phyloP scores from a whole-genome alignment of 2,888 invertebrate genomes.

The Brachyptera putata region DNA sequence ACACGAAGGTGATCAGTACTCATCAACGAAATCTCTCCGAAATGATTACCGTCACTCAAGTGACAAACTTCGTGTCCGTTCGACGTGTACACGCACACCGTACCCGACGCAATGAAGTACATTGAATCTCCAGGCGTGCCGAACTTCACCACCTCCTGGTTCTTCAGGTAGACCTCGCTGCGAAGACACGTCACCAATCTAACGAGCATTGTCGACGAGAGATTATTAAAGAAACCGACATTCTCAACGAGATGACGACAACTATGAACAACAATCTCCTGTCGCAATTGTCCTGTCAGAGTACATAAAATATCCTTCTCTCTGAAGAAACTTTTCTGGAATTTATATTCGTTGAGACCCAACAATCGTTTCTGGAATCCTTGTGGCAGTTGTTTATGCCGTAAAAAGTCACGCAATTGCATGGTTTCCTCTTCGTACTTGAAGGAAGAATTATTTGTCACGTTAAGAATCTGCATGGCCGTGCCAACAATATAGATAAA shows the following conservation, averaged over 20 bases:
- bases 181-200: constrained; percentile 48
- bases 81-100: constrained; percentile 43
- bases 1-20: constrained; percentile 53
- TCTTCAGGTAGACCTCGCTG: constrained; percentile 56
- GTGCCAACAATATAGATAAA: no score
- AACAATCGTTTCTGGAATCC: background rate
- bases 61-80: constrained; percentile 15
- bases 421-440: background rate
- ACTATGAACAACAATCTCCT: constrained; percentile 53
- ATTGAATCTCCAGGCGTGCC: constrained; percentile 58
- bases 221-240: constrained; percentile 51
- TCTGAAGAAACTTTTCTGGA: background rate
- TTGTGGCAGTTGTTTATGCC: background rate
- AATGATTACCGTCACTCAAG: constrained; percentile 56
- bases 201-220: constrained; percentile 49
- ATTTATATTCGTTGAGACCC: background rate
- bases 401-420: background rate
- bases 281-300: background rate
- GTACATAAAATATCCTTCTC: background rate
- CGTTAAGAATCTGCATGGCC: background rate
- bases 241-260: constrained; percentile 53
- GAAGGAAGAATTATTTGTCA: background rate
- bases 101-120: constrained; percentile 60
- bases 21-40: constrained; percentile 58
- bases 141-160: constrained; percentile 56